Evolutionary conservation across 1,140 invertebrate species (phyloP), one percentile per base, ranked within the genome.

Genomic region (Metopolophium dirhodum): DNA sequence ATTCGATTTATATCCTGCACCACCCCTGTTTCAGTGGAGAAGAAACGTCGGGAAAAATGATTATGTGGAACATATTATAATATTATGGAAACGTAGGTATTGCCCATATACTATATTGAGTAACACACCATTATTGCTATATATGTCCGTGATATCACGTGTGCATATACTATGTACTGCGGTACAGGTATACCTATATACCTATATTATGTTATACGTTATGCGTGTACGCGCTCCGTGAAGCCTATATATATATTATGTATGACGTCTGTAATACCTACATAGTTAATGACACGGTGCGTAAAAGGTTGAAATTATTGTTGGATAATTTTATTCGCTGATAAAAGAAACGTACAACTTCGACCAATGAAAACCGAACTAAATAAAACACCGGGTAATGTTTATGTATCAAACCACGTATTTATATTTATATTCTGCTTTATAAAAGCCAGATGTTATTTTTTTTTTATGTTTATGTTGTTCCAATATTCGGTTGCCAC

Each of bases 401-500:
- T 89, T 89, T 89, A 89, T 57, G 49, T 57, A 89, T 57, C 35
- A 37, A 89, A 89, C 22, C 57, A 89, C 87, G 87, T 57, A 57
- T 89, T 89, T 89, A 54, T 89, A 89, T 57, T 54, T 89, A 18
- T 26, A 89, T 89, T 89, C 87, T 37, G 35, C n/a, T 57, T 57
- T 23, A 57, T 37, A 89, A 57, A 89, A 89, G 35, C 87, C 87
- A 89, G 87, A 89, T 89, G 87, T 89, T 54, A 37, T 89, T 89
- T 89, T 37, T 37, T 37, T 37, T 54, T 54, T 89, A 54, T 89
- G 20, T 89, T 87, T 87, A 57, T 90, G 89, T 90, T 90, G 54
- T 90, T 90, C 89, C 54, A 45, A 90, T 68, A 90, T 68, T 90
- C 57, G n/a, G 89, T 90, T 90, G 89, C 54, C 54, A 90, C 37